Conservation (phyloP, 1,140 invertebrate species). For the Aphelenchoides besseyi region DNA sequence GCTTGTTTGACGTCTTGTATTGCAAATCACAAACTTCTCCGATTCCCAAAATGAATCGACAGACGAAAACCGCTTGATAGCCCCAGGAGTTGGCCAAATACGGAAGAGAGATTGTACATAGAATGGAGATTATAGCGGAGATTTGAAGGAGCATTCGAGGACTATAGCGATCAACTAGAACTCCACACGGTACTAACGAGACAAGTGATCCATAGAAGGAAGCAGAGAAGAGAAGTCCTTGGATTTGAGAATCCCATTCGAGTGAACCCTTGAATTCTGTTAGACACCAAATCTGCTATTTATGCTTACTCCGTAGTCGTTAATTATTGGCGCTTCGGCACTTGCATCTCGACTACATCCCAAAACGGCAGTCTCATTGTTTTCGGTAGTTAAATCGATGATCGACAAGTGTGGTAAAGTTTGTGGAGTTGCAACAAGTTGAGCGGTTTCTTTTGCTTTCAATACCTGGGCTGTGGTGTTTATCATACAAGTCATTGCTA, state of each 20-base stretch:
- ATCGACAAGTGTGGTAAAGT: not conserved
- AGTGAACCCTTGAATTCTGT: slow-evolving; percentile 33
- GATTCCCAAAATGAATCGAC: slow-evolving; percentile 38
- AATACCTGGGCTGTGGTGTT: slow-evolving; percentile 40
- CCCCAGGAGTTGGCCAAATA: slow-evolving; percentile 38
- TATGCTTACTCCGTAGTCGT: slow-evolving; percentile 52
- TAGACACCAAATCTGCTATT: not conserved
- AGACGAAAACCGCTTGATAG: slow-evolving; percentile 30
- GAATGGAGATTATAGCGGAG: slow-evolving; percentile 34
- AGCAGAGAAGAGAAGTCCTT: slow-evolving; percentile 44
- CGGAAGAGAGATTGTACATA: slow-evolving; percentile 33
- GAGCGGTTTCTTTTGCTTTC: not conserved
- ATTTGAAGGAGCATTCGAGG: slow-evolving; percentile 30
- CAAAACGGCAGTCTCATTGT: not conserved
- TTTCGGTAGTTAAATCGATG: not conserved
- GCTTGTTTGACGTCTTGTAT: not conserved
- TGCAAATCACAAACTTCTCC: slow-evolving; percentile 28
- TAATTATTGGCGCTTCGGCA: slow-evolving; percentile 23
- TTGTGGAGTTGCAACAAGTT: not conserved
- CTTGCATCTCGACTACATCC: not conserved
- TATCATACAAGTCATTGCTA: slow-evolving; percentile 53
- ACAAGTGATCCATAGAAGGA: slow-evolving; percentile 44
- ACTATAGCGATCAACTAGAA: slow-evolving; percentile 34
- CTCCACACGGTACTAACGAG: slow-evolving; percentile 37
- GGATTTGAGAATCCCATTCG: slow-evolving; percentile 33